Evolutionary conservation across 1,140 invertebrate species (phyloP).

Genomic region (Bradynema listronoti): DNA sequence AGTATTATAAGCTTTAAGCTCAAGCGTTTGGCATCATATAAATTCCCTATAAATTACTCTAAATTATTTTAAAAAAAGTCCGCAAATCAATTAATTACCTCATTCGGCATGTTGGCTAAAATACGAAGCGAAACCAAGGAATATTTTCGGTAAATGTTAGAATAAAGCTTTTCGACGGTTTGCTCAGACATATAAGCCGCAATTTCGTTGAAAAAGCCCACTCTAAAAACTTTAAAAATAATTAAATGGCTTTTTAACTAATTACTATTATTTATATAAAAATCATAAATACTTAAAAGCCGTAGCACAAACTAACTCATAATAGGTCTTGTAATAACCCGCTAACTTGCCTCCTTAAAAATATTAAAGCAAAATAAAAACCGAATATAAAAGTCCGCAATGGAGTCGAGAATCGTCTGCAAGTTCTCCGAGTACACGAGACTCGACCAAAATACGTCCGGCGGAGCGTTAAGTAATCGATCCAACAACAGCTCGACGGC

Average conservation of each 20-base stretch:
- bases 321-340: not conserved
- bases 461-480: too few species aligned
- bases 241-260: not conserved
- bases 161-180: not conserved
- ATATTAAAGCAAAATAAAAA: not conserved
- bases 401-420: not conserved
- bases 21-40: not conserved
- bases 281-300: not conserved
- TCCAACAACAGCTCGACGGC: too few species aligned
- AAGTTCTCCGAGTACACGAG: not conserved
- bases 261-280: not conserved
- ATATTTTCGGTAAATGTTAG: not conserved
- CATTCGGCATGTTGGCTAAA: not conserved
- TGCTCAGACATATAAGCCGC: not conserved
- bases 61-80: not conserved
- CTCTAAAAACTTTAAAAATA: constrained; percentile 1
- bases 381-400: constrained; percentile 9
- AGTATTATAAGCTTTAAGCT: not conserved
- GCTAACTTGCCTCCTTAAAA: not conserved
- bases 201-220: constrained; percentile 5
- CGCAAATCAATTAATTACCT: not conserved
- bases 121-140: not conserved
- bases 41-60: not conserved
- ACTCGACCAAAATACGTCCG: constrained; percentile 1
- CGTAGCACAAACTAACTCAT: not conserved